Base-by-base conservation (phyloP, 2,888 invertebrate genomes). In the Sturmia bella region DNA sequence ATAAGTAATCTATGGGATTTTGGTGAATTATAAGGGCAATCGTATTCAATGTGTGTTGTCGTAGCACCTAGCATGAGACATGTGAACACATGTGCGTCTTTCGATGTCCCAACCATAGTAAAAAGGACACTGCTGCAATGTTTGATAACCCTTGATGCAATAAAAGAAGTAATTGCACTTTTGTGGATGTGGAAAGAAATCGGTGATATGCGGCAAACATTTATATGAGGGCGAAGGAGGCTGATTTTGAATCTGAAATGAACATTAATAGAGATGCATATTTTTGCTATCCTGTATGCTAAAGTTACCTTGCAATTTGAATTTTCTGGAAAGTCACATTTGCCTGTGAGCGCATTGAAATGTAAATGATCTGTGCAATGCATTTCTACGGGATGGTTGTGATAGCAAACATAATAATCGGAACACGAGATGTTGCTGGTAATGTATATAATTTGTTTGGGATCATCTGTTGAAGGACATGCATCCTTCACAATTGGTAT, bases 41-140 rank as follows among this genome's bases (percentile, higher is more conserved):
- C 7, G 32, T 48, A 9, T 70, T 63, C 66, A 79, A 59, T 79
- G 43, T n/a, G 66, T 79, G n/a, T 73, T 76, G 9, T 57, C 48
- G 43, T 80, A 88, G 73, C 89, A 89, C 76, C 89, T 89, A 76
- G 87, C 89, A 73, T 87, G 86, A n/a, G 85, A 82, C 72, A 89
- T 84, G 54, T 86, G 87, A 41, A 89, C 87, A 68, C 89, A 89
- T 32, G 88, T 85, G 17, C 88, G 87, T 1, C 87, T 84, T 50
- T 89, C 89, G n/a, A 87, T 84, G 69, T 90, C 90, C 88, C 89
- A 90, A 64, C 90, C 87, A 74, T 90, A 89, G 73, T 87, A 87
- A 83, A 89, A 90, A 52, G 90, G 90, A 63, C 90, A 90, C 77
- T 90, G 90, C 61, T 90, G 90, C 32, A 90, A 75, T 9, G 90